These are phyloP conservation scores for Encarsia formosa DNA, from an alignment of 2,888 invertebrate genomes.

Conservation along the genomic window DNA sequence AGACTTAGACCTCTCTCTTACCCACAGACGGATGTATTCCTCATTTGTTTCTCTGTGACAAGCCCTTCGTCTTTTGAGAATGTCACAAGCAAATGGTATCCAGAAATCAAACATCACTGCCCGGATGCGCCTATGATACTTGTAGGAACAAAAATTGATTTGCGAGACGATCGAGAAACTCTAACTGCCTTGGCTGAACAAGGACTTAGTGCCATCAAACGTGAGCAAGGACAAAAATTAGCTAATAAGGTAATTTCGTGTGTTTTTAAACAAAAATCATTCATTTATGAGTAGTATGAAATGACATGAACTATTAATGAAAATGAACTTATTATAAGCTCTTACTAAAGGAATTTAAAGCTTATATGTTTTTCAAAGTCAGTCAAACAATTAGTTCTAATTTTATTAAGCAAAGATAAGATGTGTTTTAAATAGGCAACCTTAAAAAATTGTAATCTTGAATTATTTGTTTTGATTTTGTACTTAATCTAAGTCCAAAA, in stretches of 20 bases:
- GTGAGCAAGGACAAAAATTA: constrained; percentile 97
- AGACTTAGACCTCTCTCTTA: constrained; percentile 92
- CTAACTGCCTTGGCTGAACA: constrained; percentile 86
- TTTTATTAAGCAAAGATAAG: too few species aligned
- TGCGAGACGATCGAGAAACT: constrained; percentile 96
- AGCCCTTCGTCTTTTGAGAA: constrained; percentile 99
- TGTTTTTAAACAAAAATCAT: too few species aligned
- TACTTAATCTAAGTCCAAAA: too few species aligned
- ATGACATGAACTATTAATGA: too few species aligned
- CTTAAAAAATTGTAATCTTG: too few species aligned
- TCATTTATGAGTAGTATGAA: too few species aligned
- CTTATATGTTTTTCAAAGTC: too few species aligned
- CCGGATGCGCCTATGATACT: constrained; percentile 98
- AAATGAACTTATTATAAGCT: too few species aligned
- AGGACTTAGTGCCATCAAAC: constrained; percentile 91
- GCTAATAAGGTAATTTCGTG: constrained; percentile 85
- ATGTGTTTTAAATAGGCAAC: too few species aligned
- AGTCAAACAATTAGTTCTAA: too few species aligned
- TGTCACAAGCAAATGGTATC: constrained; percentile 99
- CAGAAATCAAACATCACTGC: constrained; percentile 99
- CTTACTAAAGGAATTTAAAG: too few species aligned
- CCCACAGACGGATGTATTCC: constrained; percentile 98
- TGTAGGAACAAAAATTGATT: constrained; percentile 98
- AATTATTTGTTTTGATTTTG: too few species aligned
- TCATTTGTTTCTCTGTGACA: constrained; percentile 98